Evolutionary conservation across 1,140 invertebrate species (phyloP).

Genomic region (Rhynchophorus ferrugineus): DNA sequence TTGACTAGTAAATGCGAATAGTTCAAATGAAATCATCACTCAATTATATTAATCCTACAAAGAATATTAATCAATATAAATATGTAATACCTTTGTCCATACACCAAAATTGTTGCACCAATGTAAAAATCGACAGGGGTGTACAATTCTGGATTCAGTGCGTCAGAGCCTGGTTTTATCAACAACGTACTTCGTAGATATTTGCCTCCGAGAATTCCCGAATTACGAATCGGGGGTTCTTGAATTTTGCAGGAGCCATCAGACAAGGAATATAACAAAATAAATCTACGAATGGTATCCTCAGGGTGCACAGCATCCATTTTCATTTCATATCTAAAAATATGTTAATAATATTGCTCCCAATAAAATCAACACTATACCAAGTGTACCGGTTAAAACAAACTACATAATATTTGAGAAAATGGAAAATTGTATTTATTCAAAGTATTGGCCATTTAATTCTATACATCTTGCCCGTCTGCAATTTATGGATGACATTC

Average conservation of each 20-base stretch:
- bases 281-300: conserved; percentile 55
- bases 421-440: too few species aligned
- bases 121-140: conserved; percentile 61
- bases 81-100: conserved; percentile 51
- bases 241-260: conserved; percentile 55
- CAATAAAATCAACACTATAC: too few species aligned
- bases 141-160: conserved; percentile 54
- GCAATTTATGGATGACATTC: too few species aligned
- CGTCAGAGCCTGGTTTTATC: conserved; percentile 56
- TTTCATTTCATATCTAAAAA: conserved; percentile 52
- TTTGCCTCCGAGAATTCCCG: conserved; percentile 60
- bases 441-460: too few species aligned
- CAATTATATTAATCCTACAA: too few species aligned
- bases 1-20: too few species aligned
- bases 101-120: conserved; percentile 54
- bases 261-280: conserved; percentile 57
- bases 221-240: conserved; percentile 56
- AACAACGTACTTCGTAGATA: conserved; percentile 61
- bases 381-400: too few species aligned
- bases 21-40: too few species aligned
- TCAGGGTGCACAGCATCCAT: conserved; percentile 62
- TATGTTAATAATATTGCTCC: too few species aligned
- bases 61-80: too few species aligned
- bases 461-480: too few species aligned
- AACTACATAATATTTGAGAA: too few species aligned